Conservation (phyloP, 2,113 vertebrate genomes). For the Chionis minor region DNA sequence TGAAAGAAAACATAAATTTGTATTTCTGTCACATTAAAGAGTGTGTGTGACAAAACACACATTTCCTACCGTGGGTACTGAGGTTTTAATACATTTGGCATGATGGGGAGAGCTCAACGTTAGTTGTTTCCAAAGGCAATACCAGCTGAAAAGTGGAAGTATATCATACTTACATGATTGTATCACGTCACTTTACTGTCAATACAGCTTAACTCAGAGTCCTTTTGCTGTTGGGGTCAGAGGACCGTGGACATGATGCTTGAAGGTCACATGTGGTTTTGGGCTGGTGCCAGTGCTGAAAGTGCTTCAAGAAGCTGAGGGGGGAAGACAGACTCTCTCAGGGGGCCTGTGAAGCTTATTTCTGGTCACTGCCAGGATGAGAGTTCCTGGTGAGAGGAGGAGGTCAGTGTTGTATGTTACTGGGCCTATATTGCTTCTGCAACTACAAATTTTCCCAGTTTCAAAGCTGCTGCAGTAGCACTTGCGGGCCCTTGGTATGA, state of each 20-base stretch:
- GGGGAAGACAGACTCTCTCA: not conserved
- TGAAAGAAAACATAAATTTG: slow-evolving; percentile 42
- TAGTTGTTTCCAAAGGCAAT: not conserved
- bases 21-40: slow-evolving; percentile 23
- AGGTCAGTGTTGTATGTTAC: not conserved
- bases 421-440: not conserved
- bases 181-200: not conserved
- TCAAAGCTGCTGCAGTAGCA: not conserved
- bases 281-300: not conserved
- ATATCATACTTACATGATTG: not conserved
- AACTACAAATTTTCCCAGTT: not conserved
- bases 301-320: not conserved
- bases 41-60: not conserved
- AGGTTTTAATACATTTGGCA: not conserved
- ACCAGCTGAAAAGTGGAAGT: not conserved
- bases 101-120: not conserved
- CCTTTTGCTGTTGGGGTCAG: not conserved
- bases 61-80: not conserved
- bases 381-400: not conserved
- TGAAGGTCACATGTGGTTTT: not conserved
- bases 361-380: not conserved
- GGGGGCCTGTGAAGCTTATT: not conserved
- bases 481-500: not conserved
- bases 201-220: rapidly evolving
- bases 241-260: rapidly evolving